Evolutionary conservation across 2,113 vertebrate genomes (phyloP).

Genomic region (Odocoileus hemionus): DNA sequence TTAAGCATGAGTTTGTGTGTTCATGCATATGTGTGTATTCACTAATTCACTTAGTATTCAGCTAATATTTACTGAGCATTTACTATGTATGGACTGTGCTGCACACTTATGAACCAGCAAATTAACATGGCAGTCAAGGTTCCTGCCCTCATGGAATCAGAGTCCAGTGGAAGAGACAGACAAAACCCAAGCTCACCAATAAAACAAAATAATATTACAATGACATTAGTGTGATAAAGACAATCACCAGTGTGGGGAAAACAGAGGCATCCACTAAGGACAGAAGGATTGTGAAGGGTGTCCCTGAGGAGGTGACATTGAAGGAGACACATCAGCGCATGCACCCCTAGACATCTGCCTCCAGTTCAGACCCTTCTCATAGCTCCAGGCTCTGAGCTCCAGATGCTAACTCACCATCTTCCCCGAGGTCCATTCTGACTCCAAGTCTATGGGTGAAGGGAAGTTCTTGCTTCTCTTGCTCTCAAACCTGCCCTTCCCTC

Average conservation of each 20-base stretch:
- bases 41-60: not conserved
- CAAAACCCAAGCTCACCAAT: too few relatives aligned
- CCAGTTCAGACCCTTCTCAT: not conserved
- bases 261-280: not conserved
- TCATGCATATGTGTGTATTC: not conserved
- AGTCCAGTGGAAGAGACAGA: not conserved
- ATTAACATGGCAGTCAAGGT: not conserved
- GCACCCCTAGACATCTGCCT: not conserved
- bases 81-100: not conserved
- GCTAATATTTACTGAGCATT: not conserved
- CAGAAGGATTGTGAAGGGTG: not conserved
- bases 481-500: not conserved
- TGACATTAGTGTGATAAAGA: not conserved
- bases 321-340: not conserved
- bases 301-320: not conserved
- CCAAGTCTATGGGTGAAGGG: not conserved
- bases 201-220: not conserved
- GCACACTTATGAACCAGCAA: not conserved
- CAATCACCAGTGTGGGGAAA: not conserved
- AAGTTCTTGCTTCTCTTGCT: not conserved
- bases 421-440: not conserved
- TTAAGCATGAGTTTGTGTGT: not conserved
- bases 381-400: not conserved
- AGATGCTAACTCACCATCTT: not conserved
- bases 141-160: not conserved